Conservation (phyloP, 2,888 invertebrate species). For the Tricholauxania praeusta region DNA sequence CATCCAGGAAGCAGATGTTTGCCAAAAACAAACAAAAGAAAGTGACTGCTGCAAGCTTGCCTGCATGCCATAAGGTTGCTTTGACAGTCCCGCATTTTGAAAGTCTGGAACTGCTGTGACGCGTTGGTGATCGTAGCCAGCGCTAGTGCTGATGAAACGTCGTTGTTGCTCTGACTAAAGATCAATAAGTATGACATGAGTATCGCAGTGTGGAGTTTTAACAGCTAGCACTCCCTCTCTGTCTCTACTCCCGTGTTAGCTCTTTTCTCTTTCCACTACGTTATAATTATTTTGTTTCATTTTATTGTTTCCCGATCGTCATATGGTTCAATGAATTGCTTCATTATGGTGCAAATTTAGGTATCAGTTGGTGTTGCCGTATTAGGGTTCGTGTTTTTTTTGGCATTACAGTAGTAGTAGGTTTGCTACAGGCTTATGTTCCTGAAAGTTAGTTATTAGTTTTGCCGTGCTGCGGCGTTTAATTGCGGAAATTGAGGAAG, state of each 20-base stretch:
- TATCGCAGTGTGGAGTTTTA: slow-evolving; percentile 1
- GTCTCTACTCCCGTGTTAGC: neutral
- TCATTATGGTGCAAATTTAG: slow-evolving; percentile 53
- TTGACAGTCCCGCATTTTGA: no score
- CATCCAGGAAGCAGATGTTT: slow-evolving; percentile 57
- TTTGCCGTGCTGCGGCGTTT: slow-evolving; percentile 48
- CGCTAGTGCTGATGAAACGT: no score
- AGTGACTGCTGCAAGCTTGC: neutral
- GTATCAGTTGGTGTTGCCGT: slow-evolving; percentile 1
- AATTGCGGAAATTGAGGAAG: slow-evolving; percentile 61
- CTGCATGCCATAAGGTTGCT: neutral
- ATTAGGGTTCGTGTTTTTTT: neutral
- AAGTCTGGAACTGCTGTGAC: no score
- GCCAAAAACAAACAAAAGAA: slow-evolving; percentile 49
- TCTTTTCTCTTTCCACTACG: neutral
- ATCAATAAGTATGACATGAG: slow-evolving; percentile 4
- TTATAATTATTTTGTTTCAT: slow-evolving; percentile 1
- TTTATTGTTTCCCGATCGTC: slow-evolving; percentile 33
- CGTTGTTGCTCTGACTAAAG: neutral
- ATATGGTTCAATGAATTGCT: slow-evolving; percentile 63
- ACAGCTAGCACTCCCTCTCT: neutral
- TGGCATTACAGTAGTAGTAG: neutral
- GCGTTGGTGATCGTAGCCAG: no score
- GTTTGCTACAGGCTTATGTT: slow-evolving; percentile 31
- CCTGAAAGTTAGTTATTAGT: slow-evolving; percentile 46